Percentiles rank a stretch among this genome's conserved stretches.
Conservation (phyloP, 1,140 invertebrate species). For the Archegozetes longisetosus region DNA sequence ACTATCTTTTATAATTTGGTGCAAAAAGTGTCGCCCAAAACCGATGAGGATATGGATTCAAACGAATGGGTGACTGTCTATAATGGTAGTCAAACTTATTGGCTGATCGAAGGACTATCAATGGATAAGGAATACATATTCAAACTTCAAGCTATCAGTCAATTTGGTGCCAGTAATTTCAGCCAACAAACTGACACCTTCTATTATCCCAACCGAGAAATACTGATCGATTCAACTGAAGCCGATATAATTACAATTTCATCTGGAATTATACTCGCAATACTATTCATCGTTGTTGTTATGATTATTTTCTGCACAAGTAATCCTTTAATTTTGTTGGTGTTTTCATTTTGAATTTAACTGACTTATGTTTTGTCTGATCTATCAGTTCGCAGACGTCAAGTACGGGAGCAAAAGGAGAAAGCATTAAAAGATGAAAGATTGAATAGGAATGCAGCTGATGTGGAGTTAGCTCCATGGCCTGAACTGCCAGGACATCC, state of each 20-base stretch:
- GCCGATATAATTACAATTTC: neutral
- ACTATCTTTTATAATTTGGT: slow-evolving; percentile 26
- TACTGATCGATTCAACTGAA: neutral
- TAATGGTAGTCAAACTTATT: slow-evolving; percentile 64
- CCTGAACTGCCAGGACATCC: slow-evolving; percentile 12
- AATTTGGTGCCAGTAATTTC: slow-evolving; percentile 54
- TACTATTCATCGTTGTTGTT: neutral
- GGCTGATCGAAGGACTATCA: slow-evolving; percentile 52
- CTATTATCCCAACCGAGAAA: slow-evolving; percentile 11
- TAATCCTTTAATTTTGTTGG: neutral
- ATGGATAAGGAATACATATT: slow-evolving; percentile 44
- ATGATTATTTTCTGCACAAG: neutral
- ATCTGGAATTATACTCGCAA: neutral
- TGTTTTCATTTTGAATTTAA: neutral
- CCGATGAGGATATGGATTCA: neutral
- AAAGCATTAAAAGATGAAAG: slow-evolving; percentile 1
- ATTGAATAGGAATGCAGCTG: neutral
- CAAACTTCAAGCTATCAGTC: slow-evolving; percentile 56
- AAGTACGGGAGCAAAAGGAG: neutral
- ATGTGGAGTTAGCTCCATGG: slow-evolving; percentile 7
- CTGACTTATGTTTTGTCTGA: neutral
- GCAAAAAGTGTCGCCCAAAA: neutral
- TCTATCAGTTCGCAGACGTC: slow-evolving; percentile 2
- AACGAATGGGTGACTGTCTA: slow-evolving; percentile 48
- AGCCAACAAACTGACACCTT: slow-evolving; percentile 43